Base-by-base conservation (phyloP, 2,888 invertebrate species). In the Eupithecia abbreviata region DNA sequence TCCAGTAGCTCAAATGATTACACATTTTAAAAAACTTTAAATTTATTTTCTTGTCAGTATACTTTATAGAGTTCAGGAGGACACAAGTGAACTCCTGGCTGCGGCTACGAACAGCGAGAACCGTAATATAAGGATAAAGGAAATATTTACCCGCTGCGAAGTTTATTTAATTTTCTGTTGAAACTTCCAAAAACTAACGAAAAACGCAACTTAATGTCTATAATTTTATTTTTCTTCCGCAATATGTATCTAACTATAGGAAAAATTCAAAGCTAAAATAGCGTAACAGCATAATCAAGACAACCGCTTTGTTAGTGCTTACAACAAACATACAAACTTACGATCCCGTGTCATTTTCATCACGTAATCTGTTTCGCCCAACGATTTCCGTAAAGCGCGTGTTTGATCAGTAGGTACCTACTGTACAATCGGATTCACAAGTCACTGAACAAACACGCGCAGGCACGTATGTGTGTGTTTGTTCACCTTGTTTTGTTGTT, bases 351-450 rank as follows among this genome's bases (percentile, higher is more conserved):
- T 47, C 47, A 69, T 69, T 49, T 30, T 18, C 69, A 49, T 13
- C 69, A 30, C 30, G 12, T 42, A 66, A 41, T 66, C 66, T 15
- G 66, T 15, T 42, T 15, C 7, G 66, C 42, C 62, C 62, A 30
- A 66, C 15, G 66, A 41, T 66, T 62, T 62, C 66, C 42, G 66
- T 66, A 42, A 66, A 30, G 47, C n/a, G 10, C 42, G 10, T 69
- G 69, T 69, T 69, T 69, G 68, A 45, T 47, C 69, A 47, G 47
- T 41, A 62, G 30, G 68, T 47, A 55, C n/a, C n/a, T 51, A 13
- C 47, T 18, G 62, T 43, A 76, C 76, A 72, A 75, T 75, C 68
- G 69, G 65, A 72, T 62, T 76, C 47, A 72, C 72, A 76, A 76
- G 76, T 76, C 70, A 72, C 65, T 15, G 65, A 13, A 42, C 76